phyloP scores from a whole-genome alignment of 2,113 vertebrate genomes.

The Bufo gargarizans region DNA sequence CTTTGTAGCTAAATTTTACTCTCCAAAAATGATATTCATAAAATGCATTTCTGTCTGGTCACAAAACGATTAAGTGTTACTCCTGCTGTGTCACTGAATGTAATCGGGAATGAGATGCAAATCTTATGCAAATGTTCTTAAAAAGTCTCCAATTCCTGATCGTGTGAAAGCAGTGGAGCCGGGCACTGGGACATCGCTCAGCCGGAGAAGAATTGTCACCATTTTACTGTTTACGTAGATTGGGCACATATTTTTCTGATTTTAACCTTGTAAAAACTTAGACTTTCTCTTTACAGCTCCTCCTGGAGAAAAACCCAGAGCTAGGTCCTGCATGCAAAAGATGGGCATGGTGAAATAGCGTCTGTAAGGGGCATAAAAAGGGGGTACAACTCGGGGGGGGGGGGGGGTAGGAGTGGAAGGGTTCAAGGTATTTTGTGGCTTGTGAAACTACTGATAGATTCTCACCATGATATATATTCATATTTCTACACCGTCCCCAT shows the following conservation, averaged over 20 bases:
- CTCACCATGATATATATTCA: too few relatives aligned
- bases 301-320: too few relatives aligned
- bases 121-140: constrained; percentile 23
- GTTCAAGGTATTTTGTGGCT: too few relatives aligned
- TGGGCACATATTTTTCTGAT: not conserved
- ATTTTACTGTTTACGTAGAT: not conserved
- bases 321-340: too few relatives aligned
- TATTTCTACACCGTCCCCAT: too few relatives aligned
- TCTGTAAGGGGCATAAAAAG: too few relatives aligned
- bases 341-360: too few relatives aligned
- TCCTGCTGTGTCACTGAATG: constrained; percentile 30
- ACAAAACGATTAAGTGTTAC: not conserved
- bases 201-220: not conserved
- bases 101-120: constrained; percentile 14
- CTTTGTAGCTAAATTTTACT: not conserved
- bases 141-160: not conserved
- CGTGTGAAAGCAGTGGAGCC: not conserved
- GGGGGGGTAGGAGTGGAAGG: too few relatives aligned
- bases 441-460: too few relatives aligned
- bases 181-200: too few relatives aligned
- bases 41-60: not conserved
- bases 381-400: too few relatives aligned
- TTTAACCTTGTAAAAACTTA: not conserved
- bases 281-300: too few relatives aligned
- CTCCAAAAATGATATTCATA: constrained; percentile 20